Evolutionary conservation across 2,888 invertebrate species (phyloP).

Genomic region (Camponotus fellah): DNA sequence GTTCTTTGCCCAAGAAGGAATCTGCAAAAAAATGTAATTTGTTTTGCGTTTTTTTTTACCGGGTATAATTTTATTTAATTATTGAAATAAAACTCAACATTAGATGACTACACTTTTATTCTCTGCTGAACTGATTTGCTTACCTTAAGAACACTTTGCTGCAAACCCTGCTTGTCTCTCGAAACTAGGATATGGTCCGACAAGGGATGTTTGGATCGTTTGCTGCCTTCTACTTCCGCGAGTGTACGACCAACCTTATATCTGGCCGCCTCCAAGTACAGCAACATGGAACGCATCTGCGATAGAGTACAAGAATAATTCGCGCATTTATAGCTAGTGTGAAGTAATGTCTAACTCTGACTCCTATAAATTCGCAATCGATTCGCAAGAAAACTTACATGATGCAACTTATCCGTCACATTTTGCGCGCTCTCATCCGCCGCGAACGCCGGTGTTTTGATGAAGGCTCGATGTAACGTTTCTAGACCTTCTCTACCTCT

Average conservation of each 20-base stretch:
- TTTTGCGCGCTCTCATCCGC: conserved; percentile 96
- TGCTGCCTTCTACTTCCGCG: conserved; percentile 93
- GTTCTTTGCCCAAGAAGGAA: conserved; percentile 92
- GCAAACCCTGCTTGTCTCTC: conserved; percentile 95
- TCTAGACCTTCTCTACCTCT: conserved; percentile 96
- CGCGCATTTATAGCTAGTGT: not conserved
- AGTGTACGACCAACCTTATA: conserved; percentile 95
- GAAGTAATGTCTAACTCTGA: not conserved
- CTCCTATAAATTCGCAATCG: not conserved
- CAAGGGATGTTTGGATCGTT: conserved; percentile 93
- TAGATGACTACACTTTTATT: not conserved
- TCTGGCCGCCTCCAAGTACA: conserved; percentile 96
- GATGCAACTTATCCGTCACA: conserved; percentile 96
- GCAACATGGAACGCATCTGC: conserved; percentile 96
- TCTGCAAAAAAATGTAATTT: conserved; percentile 85
- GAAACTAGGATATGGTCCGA: conserved; percentile 95
- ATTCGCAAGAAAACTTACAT: conserved; percentile 88
- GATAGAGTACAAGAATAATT: conserved; percentile 5
- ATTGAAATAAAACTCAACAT: not conserved
- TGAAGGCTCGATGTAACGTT: conserved; percentile 95
- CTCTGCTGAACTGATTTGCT: not conserved
- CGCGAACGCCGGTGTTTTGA: conserved; percentile 94
- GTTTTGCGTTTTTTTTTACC: not conserved
- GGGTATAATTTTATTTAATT: not conserved
- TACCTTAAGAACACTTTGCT: conserved; percentile 94